Evolutionary conservation across 2,888 invertebrate species (phyloP).

Genomic region (Chironomus tentans): DNA sequence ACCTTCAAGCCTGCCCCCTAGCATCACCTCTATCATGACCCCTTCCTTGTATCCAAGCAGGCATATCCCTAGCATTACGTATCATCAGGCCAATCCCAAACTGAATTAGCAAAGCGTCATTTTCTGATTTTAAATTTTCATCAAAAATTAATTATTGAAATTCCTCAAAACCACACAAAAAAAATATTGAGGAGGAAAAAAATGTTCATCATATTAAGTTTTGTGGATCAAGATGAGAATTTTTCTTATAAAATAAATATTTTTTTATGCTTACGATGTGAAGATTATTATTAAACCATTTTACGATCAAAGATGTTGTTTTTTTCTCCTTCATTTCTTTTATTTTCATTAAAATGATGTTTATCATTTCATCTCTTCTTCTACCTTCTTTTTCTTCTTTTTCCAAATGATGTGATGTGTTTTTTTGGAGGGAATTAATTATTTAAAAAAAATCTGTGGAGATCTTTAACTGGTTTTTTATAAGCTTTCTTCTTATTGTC

Average conservation of each 20-base stretch:
- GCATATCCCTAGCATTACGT: too few relatives aligned
- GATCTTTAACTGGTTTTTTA: constrained; percentile 20
- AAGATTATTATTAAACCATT: neutral
- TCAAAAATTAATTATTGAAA: too few relatives aligned
- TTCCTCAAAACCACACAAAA: too few relatives aligned
- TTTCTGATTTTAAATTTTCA: too few relatives aligned
- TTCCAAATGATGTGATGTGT: neutral
- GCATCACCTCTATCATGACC: too few relatives aligned
- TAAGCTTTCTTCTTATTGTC: constrained; percentile 18
- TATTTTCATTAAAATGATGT: constrained; percentile 20
- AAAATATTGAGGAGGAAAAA: too few relatives aligned
- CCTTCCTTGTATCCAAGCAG: too few relatives aligned
- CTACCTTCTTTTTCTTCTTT: neutral
- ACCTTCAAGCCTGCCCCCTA: too few relatives aligned
- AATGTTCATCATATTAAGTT: too few relatives aligned
- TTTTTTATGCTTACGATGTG: neutral
- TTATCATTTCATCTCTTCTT: neutral
- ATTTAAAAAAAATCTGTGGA: constrained; percentile 1
- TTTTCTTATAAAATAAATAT: neutral
- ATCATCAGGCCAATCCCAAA: too few relatives aligned
- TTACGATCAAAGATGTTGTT: neutral
- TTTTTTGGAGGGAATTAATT: constrained; percentile 14
- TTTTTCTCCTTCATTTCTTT: neutral
- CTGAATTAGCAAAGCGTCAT: too few relatives aligned
- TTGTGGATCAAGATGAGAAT: neutral